Percentiles rank a stretch among this genome's conserved stretches.
These are phyloP conservation scores for Callaeas wilsoni DNA, from an alignment of 2,113 vertebrate genomes.

Conservation along the genomic window DNA sequence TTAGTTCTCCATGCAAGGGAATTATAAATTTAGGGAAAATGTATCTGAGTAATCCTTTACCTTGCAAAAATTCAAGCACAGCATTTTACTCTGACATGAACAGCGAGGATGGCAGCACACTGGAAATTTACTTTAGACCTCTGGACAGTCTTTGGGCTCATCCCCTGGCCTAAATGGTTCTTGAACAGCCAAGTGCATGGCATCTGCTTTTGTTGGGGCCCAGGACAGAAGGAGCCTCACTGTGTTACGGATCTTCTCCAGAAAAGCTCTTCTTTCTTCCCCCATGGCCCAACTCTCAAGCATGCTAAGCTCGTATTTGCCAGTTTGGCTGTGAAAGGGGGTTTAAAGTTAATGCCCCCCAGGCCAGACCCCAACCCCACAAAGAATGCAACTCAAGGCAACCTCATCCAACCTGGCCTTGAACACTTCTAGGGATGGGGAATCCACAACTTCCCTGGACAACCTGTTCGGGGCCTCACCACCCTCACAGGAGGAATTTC, in stretches of 20 bases:
- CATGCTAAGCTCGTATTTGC: background rate
- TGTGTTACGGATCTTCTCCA: background rate
- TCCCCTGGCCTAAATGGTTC: background rate
- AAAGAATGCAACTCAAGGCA: background rate
- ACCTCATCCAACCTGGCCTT: rapidly evolving
- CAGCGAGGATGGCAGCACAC: background rate
- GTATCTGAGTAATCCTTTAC: background rate
- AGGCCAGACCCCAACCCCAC: rapidly evolving
- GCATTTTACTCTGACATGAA: background rate
- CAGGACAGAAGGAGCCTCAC: background rate
- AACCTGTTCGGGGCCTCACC: background rate
- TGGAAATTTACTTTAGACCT: background rate
- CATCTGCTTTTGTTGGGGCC: background rate
- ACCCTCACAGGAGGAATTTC: background rate
- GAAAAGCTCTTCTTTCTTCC: background rate
- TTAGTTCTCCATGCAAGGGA: background rate
- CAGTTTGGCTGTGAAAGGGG: background rate
- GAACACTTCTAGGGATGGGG: background rate
- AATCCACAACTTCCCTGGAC: rapidly evolving
- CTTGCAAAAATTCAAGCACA: background rate
- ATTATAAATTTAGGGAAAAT: background rate
- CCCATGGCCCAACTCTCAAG: background rate
- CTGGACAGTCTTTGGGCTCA: background rate
- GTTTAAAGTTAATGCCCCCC: background rate
- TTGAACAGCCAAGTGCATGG: background rate